Conservation (phyloP, 2,797 vertebrate species). For the Ptychadena robeensis region DNA sequence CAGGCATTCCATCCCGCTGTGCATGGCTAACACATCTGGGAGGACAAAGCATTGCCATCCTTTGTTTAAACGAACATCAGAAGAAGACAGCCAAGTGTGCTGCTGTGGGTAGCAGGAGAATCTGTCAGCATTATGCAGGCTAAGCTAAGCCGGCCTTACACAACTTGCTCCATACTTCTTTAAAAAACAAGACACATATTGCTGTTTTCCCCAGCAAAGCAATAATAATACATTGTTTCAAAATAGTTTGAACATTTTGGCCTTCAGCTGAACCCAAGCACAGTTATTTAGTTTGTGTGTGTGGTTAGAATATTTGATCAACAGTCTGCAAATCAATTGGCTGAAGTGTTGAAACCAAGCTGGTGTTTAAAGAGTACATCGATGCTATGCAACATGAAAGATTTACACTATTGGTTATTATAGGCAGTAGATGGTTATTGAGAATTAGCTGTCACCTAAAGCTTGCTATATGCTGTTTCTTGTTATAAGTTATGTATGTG, state of each 20-base stretch:
- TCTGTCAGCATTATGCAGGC: conserved; percentile 61
- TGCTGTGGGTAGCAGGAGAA: conserved; percentile 63
- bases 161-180: conserved; percentile 45
- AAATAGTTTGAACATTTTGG: conserved; percentile 53
- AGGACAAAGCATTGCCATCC: conserved; percentile 65
- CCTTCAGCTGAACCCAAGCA: conserved; percentile 54
- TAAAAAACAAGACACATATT: conserved; percentile 45
- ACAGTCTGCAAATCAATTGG: conserved; percentile 1
- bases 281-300: conserved; percentile 49
- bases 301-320: conserved; percentile 43
- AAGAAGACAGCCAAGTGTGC: conserved; percentile 38
- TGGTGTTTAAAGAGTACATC: neutral
- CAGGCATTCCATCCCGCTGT: conserved; percentile 67
- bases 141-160: conserved; percentile 31
- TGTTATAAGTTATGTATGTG: neutral
- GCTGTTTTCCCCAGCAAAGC: conserved; percentile 55
- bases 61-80: conserved; percentile 62
- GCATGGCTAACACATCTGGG: conserved; percentile 60
- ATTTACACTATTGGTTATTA: neutral
- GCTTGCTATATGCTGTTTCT: neutral
- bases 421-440: too few relatives aligned
- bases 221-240: conserved; percentile 53
- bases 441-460: neutral
- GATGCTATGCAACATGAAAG: neutral
- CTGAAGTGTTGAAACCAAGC: conserved; percentile 3